These are phyloP conservation scores for Eurytoma adleriae DNA, from an alignment of 2,888 invertebrate species.

Conservation along the genomic window DNA sequence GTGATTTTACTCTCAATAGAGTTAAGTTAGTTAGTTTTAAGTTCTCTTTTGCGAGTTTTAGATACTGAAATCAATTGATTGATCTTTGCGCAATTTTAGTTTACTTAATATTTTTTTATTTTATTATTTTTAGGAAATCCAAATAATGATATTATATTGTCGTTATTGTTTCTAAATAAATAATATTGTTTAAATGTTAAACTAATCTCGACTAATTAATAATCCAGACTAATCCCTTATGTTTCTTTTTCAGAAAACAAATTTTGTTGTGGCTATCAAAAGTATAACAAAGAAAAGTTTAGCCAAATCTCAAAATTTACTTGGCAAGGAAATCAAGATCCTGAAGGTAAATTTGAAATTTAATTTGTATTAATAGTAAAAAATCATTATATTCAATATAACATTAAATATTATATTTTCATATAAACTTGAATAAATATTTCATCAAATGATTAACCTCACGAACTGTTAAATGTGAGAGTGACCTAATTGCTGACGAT, in stretches of 20 bases:
- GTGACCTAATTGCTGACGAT: no score
- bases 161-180: no score
- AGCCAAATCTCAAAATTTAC: slow-evolving; percentile 96
- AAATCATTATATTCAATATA: not conserved
- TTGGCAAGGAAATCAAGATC: slow-evolving; percentile 99
- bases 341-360: slow-evolving; percentile 82
- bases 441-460: no score
- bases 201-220: not conserved
- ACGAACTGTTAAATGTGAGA: no score
- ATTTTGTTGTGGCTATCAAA: slow-evolving; percentile 96
- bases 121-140: no score
- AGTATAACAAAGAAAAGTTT: slow-evolving; percentile 98
- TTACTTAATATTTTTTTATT: no score
- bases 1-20: no score
- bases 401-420: not conserved
- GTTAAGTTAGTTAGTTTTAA: no score
- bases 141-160: no score
- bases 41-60: no score
- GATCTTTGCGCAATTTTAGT: no score
- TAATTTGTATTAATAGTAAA: slow-evolving; percentile 12
- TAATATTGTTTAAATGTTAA: not conserved
- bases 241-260: slow-evolving; percentile 84
- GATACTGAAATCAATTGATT: no score
- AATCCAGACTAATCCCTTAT: not conserved
- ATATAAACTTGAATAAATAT: not conserved